A percentile compares a stretch with the other conserved stretches of the same genome.
These are phyloP conservation scores for Phlogophora meticulosa DNA, from an alignment of 2,888 invertebrate genomes.

Conservation along the genomic window DNA sequence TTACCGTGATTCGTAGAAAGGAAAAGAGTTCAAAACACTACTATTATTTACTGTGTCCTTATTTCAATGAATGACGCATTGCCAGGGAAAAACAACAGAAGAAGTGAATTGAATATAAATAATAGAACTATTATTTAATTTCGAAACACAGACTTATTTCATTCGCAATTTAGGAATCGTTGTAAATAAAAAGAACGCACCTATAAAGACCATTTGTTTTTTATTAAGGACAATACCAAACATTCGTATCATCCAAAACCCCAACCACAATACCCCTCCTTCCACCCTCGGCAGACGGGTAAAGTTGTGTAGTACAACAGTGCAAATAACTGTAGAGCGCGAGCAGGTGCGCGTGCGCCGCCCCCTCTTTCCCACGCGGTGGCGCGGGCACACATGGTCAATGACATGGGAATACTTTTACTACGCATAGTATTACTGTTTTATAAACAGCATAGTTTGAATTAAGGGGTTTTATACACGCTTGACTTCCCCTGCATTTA, in stretches of 20 bases:
- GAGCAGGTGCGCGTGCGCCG: conserved; percentile 54
- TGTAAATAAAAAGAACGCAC: too few species aligned
- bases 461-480: conserved; percentile 25
- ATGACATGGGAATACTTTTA: conserved; percentile 35
- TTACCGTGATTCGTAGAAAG: not conserved
- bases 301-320: not conserved
- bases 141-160: not conserved
- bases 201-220: not conserved
- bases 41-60: not conserved
- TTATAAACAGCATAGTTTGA: conserved; percentile 18
- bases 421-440: conserved; percentile 18
- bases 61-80: not conserved
- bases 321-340: conserved; percentile 50
- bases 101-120: not conserved
- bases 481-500: conserved; percentile 9
- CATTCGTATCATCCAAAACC: not conserved
- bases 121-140: not conserved
- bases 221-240: not conserved
- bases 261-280: not conserved
- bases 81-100: not conserved
- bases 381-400: conserved; percentile 37
- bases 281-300: too few species aligned
- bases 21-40: not conserved
- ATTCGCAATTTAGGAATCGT: not conserved
- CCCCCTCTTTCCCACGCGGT: conserved; percentile 57